Evolutionary conservation across 1,140 invertebrate genomes (phyloP), one percentile per base, ranked within the genome.

Genomic region (Drosophila santomea): DNA sequence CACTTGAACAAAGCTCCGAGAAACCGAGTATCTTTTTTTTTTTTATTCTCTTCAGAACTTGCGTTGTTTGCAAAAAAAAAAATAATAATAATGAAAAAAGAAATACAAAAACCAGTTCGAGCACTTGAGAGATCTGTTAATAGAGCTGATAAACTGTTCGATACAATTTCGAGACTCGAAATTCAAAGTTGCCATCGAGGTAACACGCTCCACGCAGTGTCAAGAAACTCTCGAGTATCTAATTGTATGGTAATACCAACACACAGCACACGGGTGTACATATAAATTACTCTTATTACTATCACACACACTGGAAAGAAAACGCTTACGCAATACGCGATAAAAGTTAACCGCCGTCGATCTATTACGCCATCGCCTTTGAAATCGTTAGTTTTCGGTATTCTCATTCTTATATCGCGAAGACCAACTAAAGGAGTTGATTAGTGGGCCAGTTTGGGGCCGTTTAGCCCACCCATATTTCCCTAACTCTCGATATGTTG

Each of bases 171-270:
- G 58, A 54, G 28, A 25, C 48, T 62, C 38, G 38, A 54, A 28
- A 45, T 47, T 60, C 43, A 25, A 36, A 72, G 71, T 72, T 44
- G 66, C 68, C 67, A 43, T 39, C 51, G 43, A 54, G 50, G 66
- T 47, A 55, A 36, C 62, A 45, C 61, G 55, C 20, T 60, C 38
- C n/a, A 36, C 50, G 52, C 55, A 44, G 78, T 88, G 79, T 86
- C 83, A 86, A 88, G 82, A 86, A 86, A 86, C 78, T 75, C 66
- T 86, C 69, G 80, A 88, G 83, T 82, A 80, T 80, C 88, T 90
- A 90, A 90, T 91, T 90, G 84, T 90, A 83, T 90, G 88, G 88
- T 90, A 90, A 90, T 91, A 83, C 77, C 66, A 62, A 71, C 81
- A 77, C 69, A 90, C 86, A 78, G 69, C 78, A 74, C 62, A 85